Evolutionary conservation across 2,113 vertebrate genomes (phyloP), one percentile per base, ranked within the genome.

Genomic region (Merops nubicus): DNA sequence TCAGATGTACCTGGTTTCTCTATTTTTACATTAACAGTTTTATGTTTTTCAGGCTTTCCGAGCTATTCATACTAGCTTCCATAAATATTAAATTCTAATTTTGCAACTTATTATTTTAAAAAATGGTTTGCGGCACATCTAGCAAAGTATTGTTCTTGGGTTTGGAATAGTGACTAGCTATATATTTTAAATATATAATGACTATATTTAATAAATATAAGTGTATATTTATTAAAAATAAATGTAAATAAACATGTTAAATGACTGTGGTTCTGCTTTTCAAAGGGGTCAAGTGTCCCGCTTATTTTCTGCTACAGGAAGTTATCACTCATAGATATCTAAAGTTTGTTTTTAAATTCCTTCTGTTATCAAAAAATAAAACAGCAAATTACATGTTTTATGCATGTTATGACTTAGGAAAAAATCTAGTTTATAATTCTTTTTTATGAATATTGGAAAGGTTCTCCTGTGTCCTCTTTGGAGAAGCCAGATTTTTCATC

Each of bases 61-160:
- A 92, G 31, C 36, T 88, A 31, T 12, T 28, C 69, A 96, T 94
- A 89, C 31, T 95, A 91, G 26, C 54, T 93, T 83, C 74, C 67
- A 89, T 78, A 91, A 95, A 92, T 72, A 82, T n/a, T 83, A 5
- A 34, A 40, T 68, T 76, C 16, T 76, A 91, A 43, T 75, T 75
- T 40, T 72, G 11, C 12, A 89, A 60, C 17, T 81, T 47, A 77
- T 40, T 93, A 77, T 83, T 92, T 96, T 48, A 33, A 82, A 94
- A 80, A 84, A 34, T 63, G 17, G 25, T 68, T 96, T 95, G 76
- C 42, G 88, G 51, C 38, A 38, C 11, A 87, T 68, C 48, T 83
- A 94, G 36, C 45, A 33, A 91, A 94, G 53, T 60, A 60, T 75
- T 70, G 62, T 90, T 81, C 85, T 93, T 94, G 34, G 33, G 12